These are phyloP conservation scores for Tricholauxania praeusta DNA, from an alignment of 2,888 invertebrate species.

Conservation along the genomic window DNA sequence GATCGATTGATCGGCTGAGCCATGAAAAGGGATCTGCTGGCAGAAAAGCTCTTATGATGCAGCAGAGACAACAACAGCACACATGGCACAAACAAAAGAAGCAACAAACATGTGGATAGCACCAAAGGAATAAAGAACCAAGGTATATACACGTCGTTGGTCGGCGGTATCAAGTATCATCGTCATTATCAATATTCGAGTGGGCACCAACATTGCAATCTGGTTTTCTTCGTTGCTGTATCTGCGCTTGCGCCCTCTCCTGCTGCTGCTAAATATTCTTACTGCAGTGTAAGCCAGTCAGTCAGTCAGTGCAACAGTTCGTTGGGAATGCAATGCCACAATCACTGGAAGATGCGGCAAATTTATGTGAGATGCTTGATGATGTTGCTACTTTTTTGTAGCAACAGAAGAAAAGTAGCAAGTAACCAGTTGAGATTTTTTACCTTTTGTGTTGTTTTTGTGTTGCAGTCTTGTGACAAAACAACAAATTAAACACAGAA, in stretches of 20 bases:
- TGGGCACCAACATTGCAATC: conserved; percentile 45
- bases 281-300: not conserved
- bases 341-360: too few species aligned
- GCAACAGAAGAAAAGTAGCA: too few species aligned
- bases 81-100: not conserved
- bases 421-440: conserved; percentile 14
- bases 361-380: too few species aligned
- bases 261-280: conserved; percentile 2
- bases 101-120: not conserved
- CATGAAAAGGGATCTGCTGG: conserved; percentile 31
- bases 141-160: not conserved
- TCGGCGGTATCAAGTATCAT: conserved; percentile 54
- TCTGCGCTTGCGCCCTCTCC: not conserved
- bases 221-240: conserved; percentile 35
- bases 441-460: conserved; percentile 19
- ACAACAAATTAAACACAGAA: conserved; percentile 46
- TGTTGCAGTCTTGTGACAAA: conserved; percentile 41
- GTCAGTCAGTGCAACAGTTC: conserved; percentile 24
- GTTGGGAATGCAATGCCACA: conserved; percentile 38
- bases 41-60: not conserved
- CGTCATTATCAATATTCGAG: conserved; percentile 56
- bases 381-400: too few species aligned
- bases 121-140: conserved; percentile 16
- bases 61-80: not conserved
- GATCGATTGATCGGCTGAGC: conserved; percentile 2